Evolutionary conservation across 2,888 invertebrate species (phyloP), one percentile per base, ranked within the genome.

Genomic region (Ornithoptera alexandrae): DNA sequence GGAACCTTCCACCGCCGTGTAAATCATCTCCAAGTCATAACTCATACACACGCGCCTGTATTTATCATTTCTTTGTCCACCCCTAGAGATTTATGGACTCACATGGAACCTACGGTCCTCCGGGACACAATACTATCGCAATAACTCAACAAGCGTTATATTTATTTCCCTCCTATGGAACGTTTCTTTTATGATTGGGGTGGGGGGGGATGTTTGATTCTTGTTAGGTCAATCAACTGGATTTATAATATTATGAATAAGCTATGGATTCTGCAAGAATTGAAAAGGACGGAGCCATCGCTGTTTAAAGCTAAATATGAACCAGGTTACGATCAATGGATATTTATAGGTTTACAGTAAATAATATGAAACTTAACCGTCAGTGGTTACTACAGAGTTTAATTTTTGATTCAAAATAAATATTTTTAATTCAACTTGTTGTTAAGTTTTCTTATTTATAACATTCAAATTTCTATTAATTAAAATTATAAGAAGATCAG

Each of bases 11-110:
- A 77, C 84, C 81, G 73, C 83, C 82, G 78, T 76, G 76, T 86
- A 86, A 81, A 87, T 88, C 87, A 87, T 80, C 73, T 70, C 71
- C 58, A 72, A 73, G 75, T 78, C 83, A 85, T 87, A 85, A 85
- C 82, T 87, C 86, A 85, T 73, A 75, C 79, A 74, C 81, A 79
- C 81, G 76, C 79, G 78, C 75, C 77, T 76, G 79, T 87, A 84
- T 88, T 87, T 88, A 88, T 89, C 86, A 87, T 87, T 87, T 87
- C 86, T 88, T 87, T 87, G 86, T 88, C 87, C 86, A 86, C 84
- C 84, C 39, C 83, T 71, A 73, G 78, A 83, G 87, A 87, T 86
- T 85, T 86, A 86, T 84, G 68, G 79, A 76, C 75, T 78, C 73
- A 75, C 72, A 70, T 72, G 67, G 30, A 71, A 67, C 63, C 69